Evolutionary conservation across 2,113 vertebrate species (phyloP), one percentile per base, ranked within the genome.

Genomic region (Pao palembangensis): DNA sequence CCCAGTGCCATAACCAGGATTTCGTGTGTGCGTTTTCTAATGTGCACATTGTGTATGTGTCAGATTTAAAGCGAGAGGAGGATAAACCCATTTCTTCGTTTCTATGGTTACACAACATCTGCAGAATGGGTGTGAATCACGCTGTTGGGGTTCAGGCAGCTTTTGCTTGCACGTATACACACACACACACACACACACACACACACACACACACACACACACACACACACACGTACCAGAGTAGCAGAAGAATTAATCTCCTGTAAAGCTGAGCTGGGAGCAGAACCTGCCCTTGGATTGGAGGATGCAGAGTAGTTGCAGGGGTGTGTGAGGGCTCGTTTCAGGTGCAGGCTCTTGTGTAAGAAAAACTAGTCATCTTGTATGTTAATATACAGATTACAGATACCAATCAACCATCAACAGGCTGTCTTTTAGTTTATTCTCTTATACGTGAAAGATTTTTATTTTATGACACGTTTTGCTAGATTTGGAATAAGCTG

Each of bases 51-150:
- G 71, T 74, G 73, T 69, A 71, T 43, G 73, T 67, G 64, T 73
- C 55, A 61, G 64, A 53, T 61, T 77, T 51, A 17, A 67, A 55
- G 58, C 62, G 56, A 58, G 61, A 82, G 76, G 82, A 81, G 79
- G 84, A 82, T 86, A 84, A 84, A 82, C 81, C 85, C 67, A 65
- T 68, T 66, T 71, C 25, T 58, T 52, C 53, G 88, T 92, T 89
- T 82, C 90, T 83, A 91, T 90, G 88, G 88, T 67, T 85, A 91
- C 91, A 4, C 68, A 79, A 51, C 77, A 72, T 87, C 88, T 80
- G 84, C 82, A 85, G 85, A 89, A 88, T 88, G 80, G 85, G 83
- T 83, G 82, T 83, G 82, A 90, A 80, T 87, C 85, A 82, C 75
- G 72, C 82, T 78, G 68, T 85, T 67, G 79, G 79, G 69, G 76